phyloP scores from a whole-genome alignment of 1,140 invertebrate genomes.

The Macrocentrus cingulum region DNA sequence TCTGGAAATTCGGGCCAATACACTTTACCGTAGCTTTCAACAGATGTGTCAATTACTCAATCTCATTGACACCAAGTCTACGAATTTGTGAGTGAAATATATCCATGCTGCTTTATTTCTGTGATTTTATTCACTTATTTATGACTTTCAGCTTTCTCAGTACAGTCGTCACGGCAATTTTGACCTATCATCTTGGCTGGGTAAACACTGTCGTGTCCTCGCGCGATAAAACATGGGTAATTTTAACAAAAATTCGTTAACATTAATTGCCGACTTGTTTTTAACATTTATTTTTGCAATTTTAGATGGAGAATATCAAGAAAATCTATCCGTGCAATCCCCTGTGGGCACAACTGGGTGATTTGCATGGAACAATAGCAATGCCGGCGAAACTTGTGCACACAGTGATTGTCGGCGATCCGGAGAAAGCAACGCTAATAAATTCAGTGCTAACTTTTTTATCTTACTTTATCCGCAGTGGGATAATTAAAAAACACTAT shows the following conservation, averaged over 20 bases:
- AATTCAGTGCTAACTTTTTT: slow-evolving; percentile 69
- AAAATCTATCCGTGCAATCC: slow-evolving; percentile 70
- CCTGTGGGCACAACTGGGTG: slow-evolving; percentile 81
- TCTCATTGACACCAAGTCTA: slow-evolving; percentile 51
- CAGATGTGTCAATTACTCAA: slow-evolving; percentile 52
- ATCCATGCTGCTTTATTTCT: slow-evolving; percentile 11
- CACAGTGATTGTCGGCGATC: slow-evolving; percentile 76
- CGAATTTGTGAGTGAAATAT: slow-evolving; percentile 49
- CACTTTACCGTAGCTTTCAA: slow-evolving; percentile 42
- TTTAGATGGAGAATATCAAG: slow-evolving; percentile 54
- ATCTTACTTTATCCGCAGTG: slow-evolving; percentile 76
- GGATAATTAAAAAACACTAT: slow-evolving; percentile 42
- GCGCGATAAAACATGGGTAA: slow-evolving; percentile 45
- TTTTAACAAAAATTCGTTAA: not conserved
- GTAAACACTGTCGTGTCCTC: slow-evolving; percentile 70
- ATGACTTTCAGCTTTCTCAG: slow-evolving; percentile 79
- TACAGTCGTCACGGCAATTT: slow-evolving; percentile 81
- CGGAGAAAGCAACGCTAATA: slow-evolving; percentile 66
- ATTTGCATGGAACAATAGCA: slow-evolving; percentile 81
- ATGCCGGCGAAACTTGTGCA: slow-evolving; percentile 73
- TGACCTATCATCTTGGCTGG: slow-evolving; percentile 90
- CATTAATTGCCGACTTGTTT: slow-evolving; percentile 2
- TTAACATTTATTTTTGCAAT: slow-evolving; percentile 27
- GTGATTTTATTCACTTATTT: slow-evolving; percentile 13
- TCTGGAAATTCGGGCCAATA: slow-evolving; percentile 33